Conservation (phyloP, 1,140 invertebrate genomes). For the Drosophila littoralis region DNA sequence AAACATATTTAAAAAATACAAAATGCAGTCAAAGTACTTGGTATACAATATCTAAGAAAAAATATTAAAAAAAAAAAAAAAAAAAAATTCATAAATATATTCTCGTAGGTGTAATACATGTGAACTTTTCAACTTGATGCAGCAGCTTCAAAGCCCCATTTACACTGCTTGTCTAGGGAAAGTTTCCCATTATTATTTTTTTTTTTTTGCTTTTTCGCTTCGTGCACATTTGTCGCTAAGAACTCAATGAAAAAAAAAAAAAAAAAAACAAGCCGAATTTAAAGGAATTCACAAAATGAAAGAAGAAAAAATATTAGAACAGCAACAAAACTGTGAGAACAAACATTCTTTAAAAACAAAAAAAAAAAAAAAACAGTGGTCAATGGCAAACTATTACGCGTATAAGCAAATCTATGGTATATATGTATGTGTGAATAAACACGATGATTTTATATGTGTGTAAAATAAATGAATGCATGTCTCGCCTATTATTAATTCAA, state of each 20-base stretch:
- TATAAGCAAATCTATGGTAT: slow-evolving; percentile 60
- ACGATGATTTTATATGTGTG: slow-evolving; percentile 64
- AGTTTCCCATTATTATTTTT: background rate
- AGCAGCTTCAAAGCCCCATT: background rate
- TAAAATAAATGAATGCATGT: slow-evolving; percentile 19
- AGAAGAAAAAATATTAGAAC: slow-evolving; percentile 3
- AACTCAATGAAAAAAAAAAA: slow-evolving; percentile 14
- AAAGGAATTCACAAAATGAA: slow-evolving; percentile 19
- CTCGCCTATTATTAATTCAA: slow-evolving; percentile 15
- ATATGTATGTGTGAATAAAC: slow-evolving; percentile 61
- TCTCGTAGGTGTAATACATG: background rate
- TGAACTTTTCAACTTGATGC: slow-evolving; percentile 3
- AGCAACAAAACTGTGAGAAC: slow-evolving; percentile 40
- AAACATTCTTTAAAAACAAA: background rate
- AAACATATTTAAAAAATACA: slow-evolving; percentile 3
- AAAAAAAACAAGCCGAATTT: slow-evolving; percentile 70
- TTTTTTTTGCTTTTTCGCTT: slow-evolving; percentile 2
- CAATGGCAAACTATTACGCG: slow-evolving; percentile 78
- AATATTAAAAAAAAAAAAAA: too few species aligned
- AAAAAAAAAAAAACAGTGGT: slow-evolving; percentile 46
- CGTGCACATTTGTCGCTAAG: slow-evolving; percentile 24
- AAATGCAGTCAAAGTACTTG: slow-evolving; percentile 20
- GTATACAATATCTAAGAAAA: slow-evolving; percentile 6
- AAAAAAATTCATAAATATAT: slow-evolving; percentile 8
- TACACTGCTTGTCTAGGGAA: background rate